Conservation (phyloP, 2,113 vertebrate genomes). For the Phylloscopus trochiloides region DNA sequence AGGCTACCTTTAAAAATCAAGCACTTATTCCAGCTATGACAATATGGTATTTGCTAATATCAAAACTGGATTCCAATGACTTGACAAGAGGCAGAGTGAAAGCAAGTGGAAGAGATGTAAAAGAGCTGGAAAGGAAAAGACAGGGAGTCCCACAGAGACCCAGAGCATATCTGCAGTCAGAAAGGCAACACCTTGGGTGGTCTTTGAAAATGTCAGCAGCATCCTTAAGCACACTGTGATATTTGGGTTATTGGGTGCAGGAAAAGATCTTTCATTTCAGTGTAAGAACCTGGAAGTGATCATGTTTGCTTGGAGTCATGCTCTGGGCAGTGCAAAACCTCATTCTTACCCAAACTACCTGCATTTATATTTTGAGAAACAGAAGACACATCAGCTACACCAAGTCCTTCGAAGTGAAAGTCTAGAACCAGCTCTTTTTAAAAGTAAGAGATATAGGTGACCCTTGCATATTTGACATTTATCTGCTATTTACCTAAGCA, state of each 20-base stretch:
- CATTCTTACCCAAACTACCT: not conserved
- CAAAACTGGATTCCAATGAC: slow-evolving; percentile 48
- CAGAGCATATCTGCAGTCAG: slow-evolving; percentile 54
- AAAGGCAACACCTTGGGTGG: slow-evolving; percentile 67
- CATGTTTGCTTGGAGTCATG: not conserved
- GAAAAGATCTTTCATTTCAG: slow-evolving; percentile 22
- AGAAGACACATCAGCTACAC: not conserved
- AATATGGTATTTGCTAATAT: slow-evolving; percentile 66
- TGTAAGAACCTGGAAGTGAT: slow-evolving; percentile 32
- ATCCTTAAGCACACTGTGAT: slow-evolving; percentile 68
- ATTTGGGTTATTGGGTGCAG: slow-evolving; percentile 68
- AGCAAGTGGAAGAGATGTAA: not conserved
- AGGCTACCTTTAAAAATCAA: slow-evolving; percentile 73
- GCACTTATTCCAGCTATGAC: slow-evolving; percentile 64
- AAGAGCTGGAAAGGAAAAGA: slow-evolving; percentile 18
- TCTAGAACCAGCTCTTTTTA: not conserved
- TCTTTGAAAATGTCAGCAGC: slow-evolving; percentile 75
- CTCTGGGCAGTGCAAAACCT: not conserved
- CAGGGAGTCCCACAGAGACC: slow-evolving; percentile 31
- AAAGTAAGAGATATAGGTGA: not conserved
- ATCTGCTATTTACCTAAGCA: not conserved
- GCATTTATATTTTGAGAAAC: not conserved
- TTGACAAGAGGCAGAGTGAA: slow-evolving; percentile 65
- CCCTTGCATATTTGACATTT: not conserved
- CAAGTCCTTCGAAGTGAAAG: not conserved